A percentile compares a stretch with the other conserved stretches of the same genome.
These are phyloP conservation scores for Eucera pruinosa DNA, from an alignment of 2,888 invertebrate species.

Conservation along the genomic window DNA sequence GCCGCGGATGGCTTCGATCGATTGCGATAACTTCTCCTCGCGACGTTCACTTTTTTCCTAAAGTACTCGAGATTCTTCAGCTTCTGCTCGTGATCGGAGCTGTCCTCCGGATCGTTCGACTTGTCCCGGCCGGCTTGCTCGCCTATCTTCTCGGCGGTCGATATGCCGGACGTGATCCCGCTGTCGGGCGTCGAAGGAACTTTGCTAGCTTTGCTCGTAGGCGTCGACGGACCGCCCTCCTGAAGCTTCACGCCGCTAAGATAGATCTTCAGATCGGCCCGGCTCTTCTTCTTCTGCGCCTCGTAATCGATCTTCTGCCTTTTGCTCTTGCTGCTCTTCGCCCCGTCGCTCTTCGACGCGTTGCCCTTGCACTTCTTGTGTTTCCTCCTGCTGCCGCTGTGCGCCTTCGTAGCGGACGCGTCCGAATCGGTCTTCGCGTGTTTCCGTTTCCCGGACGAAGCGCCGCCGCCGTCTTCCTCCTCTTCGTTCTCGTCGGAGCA, in stretches of 20 bases:
- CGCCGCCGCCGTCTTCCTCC: too few species aligned
- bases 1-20: conserved; percentile 67
- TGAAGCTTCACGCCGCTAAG: conserved; percentile 56
- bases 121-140: conserved; percentile 54
- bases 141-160: conserved; percentile 76
- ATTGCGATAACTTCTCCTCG: conserved; percentile 75
- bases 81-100: conserved; percentile 77
- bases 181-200: conserved; percentile 80
- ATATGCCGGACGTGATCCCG: conserved; percentile 80
- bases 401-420: conserved; percentile 54
- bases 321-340: conserved; percentile 67
- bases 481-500: conserved; percentile 67
- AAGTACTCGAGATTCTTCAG: conserved; percentile 75
- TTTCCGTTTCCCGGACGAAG: conserved; percentile 68
- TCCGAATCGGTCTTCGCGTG: conserved; percentile 71
- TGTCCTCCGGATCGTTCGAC: conserved; percentile 69
- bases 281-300: conserved; percentile 48
- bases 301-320: conserved; percentile 65
- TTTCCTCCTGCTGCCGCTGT: conserved; percentile 68
- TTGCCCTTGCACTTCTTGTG: conserved; percentile 69
- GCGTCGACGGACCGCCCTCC: conserved; percentile 65
- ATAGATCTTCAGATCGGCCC: conserved; percentile 56
- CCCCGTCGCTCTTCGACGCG: conserved; percentile 47
- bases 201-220: conserved; percentile 69
- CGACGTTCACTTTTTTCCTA: conserved; percentile 79